Evolutionary conservation across 2,113 vertebrate species (phyloP), one percentile per base, ranked within the genome.

Genomic region (Sander lucioperca): DNA sequence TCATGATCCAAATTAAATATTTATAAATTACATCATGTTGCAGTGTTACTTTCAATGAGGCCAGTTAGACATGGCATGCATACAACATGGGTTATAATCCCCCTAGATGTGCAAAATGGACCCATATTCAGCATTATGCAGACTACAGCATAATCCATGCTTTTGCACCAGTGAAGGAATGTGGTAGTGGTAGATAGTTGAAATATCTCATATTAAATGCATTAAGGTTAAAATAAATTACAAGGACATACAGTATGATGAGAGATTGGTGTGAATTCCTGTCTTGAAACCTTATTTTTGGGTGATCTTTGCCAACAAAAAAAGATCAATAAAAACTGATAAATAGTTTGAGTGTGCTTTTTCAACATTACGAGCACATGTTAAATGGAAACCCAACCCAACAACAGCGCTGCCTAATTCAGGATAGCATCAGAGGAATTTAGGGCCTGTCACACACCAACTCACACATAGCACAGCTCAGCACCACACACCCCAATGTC

Each of bases 391-490:
- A 79, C 48, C 23, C 27, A 80, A 70, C 18, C 72, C 56, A 19
- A 57, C 43, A 77, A 69, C 76, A 73, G 36, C 0, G 36, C 58
- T 18, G 72, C 59, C 77, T 77, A 78, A 78, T 77, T 70, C 63
- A 71, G 83, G 75, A 83, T 33, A 70, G 45, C 69, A 66, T 80
- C 48, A 63, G 51, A 65, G 45, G 80, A 86, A 88, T 83, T 82
- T 36, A 27, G 45, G 53, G 64, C 30, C 75, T 15, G 79, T 82
- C 66, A 33, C 74, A 79, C 69, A 74, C n/a, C 13, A 39, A 19
- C 66, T 63, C 30, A 21, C 36, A 54, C 16, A 43, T 3, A 79
- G 48, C 64, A 25, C 33, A 30, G 45, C 36, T 45, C 15, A 57
- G 21, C 53, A 18, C 50, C 53, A 18, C 39, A 27, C 8, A 43